phyloP scores from a whole-genome alignment of 35 echinoderm and acorn worm genomes.

The Lytechinus pictus region DNA sequence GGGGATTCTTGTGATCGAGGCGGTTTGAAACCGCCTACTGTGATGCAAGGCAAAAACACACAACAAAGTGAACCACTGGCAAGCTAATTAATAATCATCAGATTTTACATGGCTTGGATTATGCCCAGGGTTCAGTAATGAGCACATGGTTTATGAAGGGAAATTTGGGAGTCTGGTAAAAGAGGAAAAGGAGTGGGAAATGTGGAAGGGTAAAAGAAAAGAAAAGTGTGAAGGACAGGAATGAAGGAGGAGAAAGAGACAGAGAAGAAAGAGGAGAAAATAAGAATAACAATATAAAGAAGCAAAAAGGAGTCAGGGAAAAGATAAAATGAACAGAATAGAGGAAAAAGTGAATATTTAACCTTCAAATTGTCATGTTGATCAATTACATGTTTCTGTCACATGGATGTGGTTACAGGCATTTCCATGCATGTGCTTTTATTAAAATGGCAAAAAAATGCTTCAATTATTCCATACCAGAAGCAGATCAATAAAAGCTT shows the following conservation, averaged over 20 bases:
- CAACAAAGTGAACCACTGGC: neutral
- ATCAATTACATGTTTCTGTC: neutral
- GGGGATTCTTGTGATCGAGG: no score
- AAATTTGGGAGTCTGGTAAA: no score
- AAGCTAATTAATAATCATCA: neutral
- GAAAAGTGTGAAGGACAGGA: no score
- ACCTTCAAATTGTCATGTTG: neutral
- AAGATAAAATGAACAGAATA: neutral
- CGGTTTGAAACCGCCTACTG: no score
- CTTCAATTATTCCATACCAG: neutral
- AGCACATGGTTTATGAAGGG: no score
- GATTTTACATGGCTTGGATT: neutral
- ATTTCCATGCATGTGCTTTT: neutral
- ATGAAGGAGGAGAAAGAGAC: no score
- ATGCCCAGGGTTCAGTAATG: neutral
- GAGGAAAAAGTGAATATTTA: no score
- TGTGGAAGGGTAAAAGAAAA: no score
- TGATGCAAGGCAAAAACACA: neutral
- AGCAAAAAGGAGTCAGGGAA: neutral
- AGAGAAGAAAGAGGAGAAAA: no score
- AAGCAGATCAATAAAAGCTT: neutral
- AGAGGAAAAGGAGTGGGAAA: no score
- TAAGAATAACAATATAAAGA: neutral
- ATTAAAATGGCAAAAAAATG: neutral
- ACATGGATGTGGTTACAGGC: neutral